A percentile compares a stretch with the other conserved stretches of the same genome.
Evolutionary conservation across 2,888 invertebrate species (phyloP).

Genomic region (Eupithecia dodoneata): DNA sequence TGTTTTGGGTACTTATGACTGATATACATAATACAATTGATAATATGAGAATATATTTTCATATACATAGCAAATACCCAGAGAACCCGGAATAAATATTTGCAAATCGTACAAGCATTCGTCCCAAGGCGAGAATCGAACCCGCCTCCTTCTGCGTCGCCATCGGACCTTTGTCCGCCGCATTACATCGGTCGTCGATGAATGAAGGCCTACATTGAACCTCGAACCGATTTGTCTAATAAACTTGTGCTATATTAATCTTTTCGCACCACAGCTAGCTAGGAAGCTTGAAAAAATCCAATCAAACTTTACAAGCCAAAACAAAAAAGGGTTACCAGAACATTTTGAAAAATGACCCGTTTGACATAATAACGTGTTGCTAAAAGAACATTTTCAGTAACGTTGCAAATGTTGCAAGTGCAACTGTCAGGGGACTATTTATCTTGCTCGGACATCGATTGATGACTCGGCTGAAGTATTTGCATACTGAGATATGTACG

Average conservation of each 20-base stretch:
- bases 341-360: slow-evolving; percentile 18
- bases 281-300: background rate
- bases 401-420: slow-evolving; percentile 49
- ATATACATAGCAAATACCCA: no score
- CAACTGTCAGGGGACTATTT: slow-evolving; percentile 64
- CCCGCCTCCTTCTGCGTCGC: no score
- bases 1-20: no score
- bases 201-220: no score
- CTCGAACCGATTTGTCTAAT: background rate
- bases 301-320: background rate
- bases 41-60: no score
- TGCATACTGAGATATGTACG: slow-evolving; percentile 58
- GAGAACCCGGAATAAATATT: no score
- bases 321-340: slow-evolving; percentile 2
- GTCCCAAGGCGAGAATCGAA: no score
- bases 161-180: no score
- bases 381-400: slow-evolving; percentile 23
- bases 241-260: background rate
- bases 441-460: slow-evolving; percentile 67
- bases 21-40: no score
- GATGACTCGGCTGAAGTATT: slow-evolving; percentile 62
- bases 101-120: no score
- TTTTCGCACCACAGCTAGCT: background rate
- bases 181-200: no score
- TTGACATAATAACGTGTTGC: slow-evolving; percentile 20